Base-by-base conservation (phyloP, 2,888 invertebrate genomes). In the Heliconius cydno region DNA sequence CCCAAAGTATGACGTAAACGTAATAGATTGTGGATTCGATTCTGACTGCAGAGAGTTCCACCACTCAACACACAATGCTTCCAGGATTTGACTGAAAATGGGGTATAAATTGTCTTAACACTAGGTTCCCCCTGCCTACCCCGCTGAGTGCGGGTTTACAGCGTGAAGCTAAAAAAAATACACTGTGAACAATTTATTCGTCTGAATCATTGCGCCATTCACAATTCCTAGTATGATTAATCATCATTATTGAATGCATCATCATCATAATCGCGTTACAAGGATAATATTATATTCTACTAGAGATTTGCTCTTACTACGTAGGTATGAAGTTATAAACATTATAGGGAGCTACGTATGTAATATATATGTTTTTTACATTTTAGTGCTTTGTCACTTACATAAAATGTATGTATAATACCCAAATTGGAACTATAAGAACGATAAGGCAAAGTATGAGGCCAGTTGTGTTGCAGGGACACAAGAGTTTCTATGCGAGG, bases 231-330 rank as follows among this genome's bases (percentile, higher is more conserved):
- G 60, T 60, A 73, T n/a, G 57, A 34, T 73, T 73, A 73, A 73
- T 34, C 57, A 73, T 73, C 60, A 73, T 73, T 60, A 73, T 73
- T 34, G 57, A 73, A 73, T 60, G 73, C 73, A 73, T 73, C 60
- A 60, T 73, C 52, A 34, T 73, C 30, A 73, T 57, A 73, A 57
- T 73, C 60, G n/a, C 34, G n/a, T 70, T 57, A 73, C 57, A 72
- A 73, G 73, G 60, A 73, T 60, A 73, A 73, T 38, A 73, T 60
- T 60, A n/a, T 38, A 60, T 34, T 72, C 34, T 72, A 57, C 72
- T 57, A 57, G 34, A 72, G 72, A 72, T 57, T n/a, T 57, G 57
- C 34, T 34, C 34, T 57, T 66, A 66, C 22, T 76, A 38, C 66
- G 41, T 66, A 52, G 19, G 7, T 19, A 66, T 41, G 19, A 10